Evolutionary conservation across 2,797 vertebrate species (phyloP), one percentile per base, ranked within the genome.

Genomic region (Acanthornis magna): DNA sequence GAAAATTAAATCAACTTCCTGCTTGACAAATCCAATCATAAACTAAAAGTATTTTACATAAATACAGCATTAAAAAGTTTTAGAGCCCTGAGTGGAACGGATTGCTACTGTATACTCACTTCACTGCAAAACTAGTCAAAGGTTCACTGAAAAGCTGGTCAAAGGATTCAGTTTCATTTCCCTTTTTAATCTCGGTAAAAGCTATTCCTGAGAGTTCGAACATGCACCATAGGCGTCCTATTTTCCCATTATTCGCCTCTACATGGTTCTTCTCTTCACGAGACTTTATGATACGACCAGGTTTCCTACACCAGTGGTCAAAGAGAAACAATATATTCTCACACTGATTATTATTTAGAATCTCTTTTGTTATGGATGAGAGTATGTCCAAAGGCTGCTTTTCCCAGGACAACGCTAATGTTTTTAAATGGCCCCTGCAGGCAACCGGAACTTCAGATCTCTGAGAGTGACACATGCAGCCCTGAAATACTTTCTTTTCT

Each of bases 331-430:
- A 17, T 96, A 84, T 94, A 95, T 97, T 97, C 89, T 97, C 95
- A 96, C 91, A 92, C 82, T 96, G 96, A 96, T 96, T 97, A 92
- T 96, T 97, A 94, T 97, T 97, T 96, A 88, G 93, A 96, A 96
- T 98, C 93, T 96, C 88, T 91, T 97, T 97, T 98, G 89, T 98
- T 96, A 96, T 94, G 92, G 75, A 93, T 97, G 84, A 97, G 89
- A 93, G 92, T 92, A 93, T 95, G 80, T 94, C 67, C 40, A 93
- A 96, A 88, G 88, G 54, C 86, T 91, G 65, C 87, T 95, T 97
- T 97, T 95, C 93, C 96, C 89, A 96, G 78, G 92, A 87, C 58
- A 93, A 62, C 17, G 11, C 72, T 97, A 80, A 93, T 94, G 93
- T 95, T 97, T 97, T 97, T 96, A 93, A 95, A 96, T 94, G 48